Percentiles rank a stretch among this genome's conserved stretches.
Conservation (phyloP, 1,140 invertebrate species). For the Rhagoletis pomonella region DNA sequence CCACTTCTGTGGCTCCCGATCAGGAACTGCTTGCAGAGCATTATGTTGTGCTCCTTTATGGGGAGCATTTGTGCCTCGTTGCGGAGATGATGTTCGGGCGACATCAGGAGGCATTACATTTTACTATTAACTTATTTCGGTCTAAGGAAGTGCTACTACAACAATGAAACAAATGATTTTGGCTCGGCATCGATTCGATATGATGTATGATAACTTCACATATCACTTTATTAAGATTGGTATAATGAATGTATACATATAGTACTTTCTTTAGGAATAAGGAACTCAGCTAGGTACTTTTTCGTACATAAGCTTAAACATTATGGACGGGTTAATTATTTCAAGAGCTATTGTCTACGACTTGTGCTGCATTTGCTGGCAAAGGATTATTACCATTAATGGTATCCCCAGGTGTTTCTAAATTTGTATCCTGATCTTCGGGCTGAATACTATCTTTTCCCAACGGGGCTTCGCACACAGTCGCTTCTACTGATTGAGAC, state of each 20-base stretch:
- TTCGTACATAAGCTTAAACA: neutral
- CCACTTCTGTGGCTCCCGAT: no score
- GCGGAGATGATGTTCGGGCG: no score
- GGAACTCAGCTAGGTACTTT: neutral
- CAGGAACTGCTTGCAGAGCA: no score
- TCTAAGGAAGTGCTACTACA: no score
- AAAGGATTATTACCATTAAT: neutral
- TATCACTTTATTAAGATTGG: constrained; percentile 23
- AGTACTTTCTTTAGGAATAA: constrained; percentile 12
- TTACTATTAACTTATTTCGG: no score
- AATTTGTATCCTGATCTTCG: neutral
- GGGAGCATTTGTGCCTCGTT: no score
- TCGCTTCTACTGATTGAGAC: neutral
- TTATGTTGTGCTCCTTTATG: no score
- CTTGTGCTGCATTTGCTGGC: neutral
- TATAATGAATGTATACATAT: constrained; percentile 39
- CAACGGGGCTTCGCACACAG: neutral
- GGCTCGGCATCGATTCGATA: neutral
- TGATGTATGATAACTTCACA: neutral
- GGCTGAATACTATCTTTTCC: neutral
- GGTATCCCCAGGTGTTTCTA: neutral
- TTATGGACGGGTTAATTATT: constrained; percentile 20
- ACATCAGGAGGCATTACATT: no score
- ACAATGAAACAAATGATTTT: neutral
- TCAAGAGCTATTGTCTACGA: neutral